Evolutionary conservation across 2,797 vertebrate species (phyloP).

Genomic region (Eutrigla gurnardus): DNA sequence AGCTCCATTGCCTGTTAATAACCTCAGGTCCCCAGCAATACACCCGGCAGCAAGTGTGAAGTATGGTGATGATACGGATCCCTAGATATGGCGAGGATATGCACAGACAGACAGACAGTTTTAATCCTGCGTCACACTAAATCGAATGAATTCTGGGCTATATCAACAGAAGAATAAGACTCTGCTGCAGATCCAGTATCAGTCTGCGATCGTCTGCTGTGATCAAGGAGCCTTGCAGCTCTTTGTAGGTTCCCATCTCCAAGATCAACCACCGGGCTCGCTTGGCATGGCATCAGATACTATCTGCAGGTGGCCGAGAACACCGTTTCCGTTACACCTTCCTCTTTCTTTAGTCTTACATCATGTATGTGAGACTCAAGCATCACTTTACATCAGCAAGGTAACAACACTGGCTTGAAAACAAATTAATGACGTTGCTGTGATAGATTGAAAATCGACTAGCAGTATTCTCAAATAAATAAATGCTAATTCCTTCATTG

Average conservation of each 20-base stretch:
- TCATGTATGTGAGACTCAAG: constrained; percentile 1
- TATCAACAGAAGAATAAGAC: constrained; percentile 5
- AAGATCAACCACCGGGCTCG: not conserved
- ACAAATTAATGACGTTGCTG: not conserved
- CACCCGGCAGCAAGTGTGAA: not conserved
- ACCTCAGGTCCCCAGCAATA: not conserved
- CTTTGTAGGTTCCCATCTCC: constrained; percentile 8
- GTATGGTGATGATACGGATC: not conserved
- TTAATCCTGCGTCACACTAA: not conserved
- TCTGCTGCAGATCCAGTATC: constrained; percentile 19
- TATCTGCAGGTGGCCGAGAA: constrained; percentile 17
- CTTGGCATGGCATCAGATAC: constrained; percentile 19
- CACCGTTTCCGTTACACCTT: constrained; percentile 19
- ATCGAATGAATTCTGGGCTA: not conserved
- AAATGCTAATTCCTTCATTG: not conserved
- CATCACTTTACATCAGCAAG: not conserved
- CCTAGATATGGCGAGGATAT: not conserved
- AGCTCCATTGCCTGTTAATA: not conserved
- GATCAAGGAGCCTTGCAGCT: constrained; percentile 40
- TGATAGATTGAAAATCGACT: not conserved
- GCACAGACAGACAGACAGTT: not conserved
- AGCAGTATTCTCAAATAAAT: too few species aligned
- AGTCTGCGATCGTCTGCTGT: constrained; percentile 12
- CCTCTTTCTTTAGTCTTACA: not conserved
- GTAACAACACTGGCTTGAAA: not conserved